Percentiles rank a stretch among this genome's conserved stretches.
Evolutionary conservation across 2,113 vertebrate genomes (phyloP).

Genomic region (Podiceps cristatus): DNA sequence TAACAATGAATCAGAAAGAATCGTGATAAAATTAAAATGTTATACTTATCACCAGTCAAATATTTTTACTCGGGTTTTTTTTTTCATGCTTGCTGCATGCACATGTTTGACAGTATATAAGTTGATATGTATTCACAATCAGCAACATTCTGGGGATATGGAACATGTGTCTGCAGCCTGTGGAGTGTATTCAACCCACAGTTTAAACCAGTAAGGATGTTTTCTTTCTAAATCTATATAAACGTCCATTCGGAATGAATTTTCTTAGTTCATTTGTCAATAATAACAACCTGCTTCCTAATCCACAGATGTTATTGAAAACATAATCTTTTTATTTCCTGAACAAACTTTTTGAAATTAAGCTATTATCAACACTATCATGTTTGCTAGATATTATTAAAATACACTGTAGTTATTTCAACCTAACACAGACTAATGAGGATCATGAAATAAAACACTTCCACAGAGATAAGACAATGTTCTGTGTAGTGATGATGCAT

Average conservation of each 20-base stretch:
- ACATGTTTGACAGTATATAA: not conserved
- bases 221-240: not conserved
- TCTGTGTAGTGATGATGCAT: not conserved
- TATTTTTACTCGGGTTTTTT: not conserved
- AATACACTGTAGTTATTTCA: not conserved
- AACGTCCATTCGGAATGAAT: not conserved
- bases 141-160: not conserved
- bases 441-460: not conserved
- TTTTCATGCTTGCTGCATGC: not conserved
- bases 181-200: not conserved
- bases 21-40: not conserved
- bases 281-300: not conserved
- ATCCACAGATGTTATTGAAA: not conserved
- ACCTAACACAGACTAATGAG: not conserved
- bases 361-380: not conserved
- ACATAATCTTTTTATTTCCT: not conserved
- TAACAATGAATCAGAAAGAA: not conserved
- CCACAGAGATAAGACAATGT: not conserved
- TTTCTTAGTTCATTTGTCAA: not conserved
- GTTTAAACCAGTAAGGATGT: not conserved
- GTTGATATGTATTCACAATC: not conserved
- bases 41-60: not conserved
- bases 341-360: not conserved
- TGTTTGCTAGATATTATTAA: not conserved
- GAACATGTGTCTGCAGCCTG: not conserved